A percentile compares a stretch with the other conserved stretches of the same genome.
These are phyloP conservation scores for Spisula solida DNA, from an alignment of 2,888 invertebrate genomes.

Conservation along the genomic window DNA sequence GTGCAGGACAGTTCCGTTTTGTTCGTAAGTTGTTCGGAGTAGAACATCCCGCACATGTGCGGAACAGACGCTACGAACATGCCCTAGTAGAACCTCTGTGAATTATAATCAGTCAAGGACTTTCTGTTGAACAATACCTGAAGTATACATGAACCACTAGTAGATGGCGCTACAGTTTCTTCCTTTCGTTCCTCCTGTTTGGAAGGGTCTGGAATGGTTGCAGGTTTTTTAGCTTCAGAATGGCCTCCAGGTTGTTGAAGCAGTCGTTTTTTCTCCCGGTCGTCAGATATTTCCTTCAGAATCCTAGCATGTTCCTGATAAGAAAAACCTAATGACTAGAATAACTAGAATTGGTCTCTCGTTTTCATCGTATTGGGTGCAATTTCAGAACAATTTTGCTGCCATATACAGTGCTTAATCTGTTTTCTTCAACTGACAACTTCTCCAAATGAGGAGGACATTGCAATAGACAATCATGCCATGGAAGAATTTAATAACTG, in stretches of 20 bases:
- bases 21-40: no score
- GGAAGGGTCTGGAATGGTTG: conserved; percentile 20
- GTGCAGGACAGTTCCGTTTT: no score
- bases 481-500: no score
- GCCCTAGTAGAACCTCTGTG: no score
- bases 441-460: no score
- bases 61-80: no score
- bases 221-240: conserved; percentile 44
- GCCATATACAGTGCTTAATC: no score
- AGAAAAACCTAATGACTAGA: background rate
- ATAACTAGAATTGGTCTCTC: background rate
- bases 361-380: background rate
- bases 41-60: no score
- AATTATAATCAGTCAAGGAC: no score
- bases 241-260: conserved; percentile 52
- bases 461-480: no score
- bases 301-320: conserved; percentile 82
- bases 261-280: conserved; percentile 77
- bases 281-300: conserved; percentile 84
- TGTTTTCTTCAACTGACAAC: no score
- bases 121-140: conserved; percentile 68
- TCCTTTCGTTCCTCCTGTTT: conserved; percentile 42
- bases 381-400: no score
- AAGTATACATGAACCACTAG: conserved; percentile 67
- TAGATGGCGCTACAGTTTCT: conserved; percentile 37